These are phyloP conservation scores for Syritta pipiens DNA, from an alignment of 2,888 invertebrate genomes.

Conservation along the genomic window DNA sequence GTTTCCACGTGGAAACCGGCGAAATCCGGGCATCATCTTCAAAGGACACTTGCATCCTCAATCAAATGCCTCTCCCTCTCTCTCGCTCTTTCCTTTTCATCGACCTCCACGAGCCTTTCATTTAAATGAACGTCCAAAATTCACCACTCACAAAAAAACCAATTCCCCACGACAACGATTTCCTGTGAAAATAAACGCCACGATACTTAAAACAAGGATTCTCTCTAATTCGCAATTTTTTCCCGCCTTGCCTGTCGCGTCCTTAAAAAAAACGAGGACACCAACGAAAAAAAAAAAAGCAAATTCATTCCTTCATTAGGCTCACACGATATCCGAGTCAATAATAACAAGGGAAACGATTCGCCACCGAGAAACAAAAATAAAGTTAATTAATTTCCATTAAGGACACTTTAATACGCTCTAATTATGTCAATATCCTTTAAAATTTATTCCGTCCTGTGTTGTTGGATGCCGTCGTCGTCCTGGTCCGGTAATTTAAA, in stretches of 20 bases:
- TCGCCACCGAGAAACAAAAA: slow-evolving; percentile 44
- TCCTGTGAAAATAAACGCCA: not conserved
- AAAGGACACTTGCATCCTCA: too few species aligned
- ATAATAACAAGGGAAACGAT: slow-evolving; percentile 47
- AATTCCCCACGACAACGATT: too few species aligned
- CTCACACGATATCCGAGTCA: slow-evolving; percentile 30
- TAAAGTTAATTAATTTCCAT: slow-evolving; percentile 60
- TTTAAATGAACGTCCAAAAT: too few species aligned
- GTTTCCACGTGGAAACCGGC: too few species aligned
- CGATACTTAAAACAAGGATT: not conserved
- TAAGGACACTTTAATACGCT: slow-evolving; percentile 49
- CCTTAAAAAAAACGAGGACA: not conserved
- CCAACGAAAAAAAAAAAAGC: not conserved
- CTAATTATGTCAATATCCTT: slow-evolving; percentile 55
- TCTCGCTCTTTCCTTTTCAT: too few species aligned
- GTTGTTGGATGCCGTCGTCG: not conserved
- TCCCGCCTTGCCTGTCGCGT: too few species aligned
- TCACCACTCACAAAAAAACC: too few species aligned
- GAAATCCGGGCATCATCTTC: too few species aligned
- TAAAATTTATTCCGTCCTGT: slow-evolving; percentile 12
- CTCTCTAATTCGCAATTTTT: too few species aligned
- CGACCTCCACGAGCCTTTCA: too few species aligned
- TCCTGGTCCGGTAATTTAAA: slow-evolving; percentile 13
- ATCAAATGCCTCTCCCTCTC: too few species aligned
- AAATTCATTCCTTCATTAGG: slow-evolving; percentile 9